These are phyloP conservation scores for Blennius ocellaris DNA, from an alignment of 2,113 vertebrate genomes.

Conservation along the genomic window DNA sequence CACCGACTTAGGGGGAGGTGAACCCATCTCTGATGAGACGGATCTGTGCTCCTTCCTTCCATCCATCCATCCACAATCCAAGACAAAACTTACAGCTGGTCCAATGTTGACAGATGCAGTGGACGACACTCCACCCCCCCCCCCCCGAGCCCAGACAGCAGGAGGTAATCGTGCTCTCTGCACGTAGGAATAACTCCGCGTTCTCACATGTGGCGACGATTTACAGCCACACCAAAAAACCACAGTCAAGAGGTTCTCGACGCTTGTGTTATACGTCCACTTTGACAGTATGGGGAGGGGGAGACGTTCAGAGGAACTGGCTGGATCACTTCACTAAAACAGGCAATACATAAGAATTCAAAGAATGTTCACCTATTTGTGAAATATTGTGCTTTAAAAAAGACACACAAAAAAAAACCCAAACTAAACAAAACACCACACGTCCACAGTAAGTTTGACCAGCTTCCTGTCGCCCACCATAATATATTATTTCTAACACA, in stretches of 20 bases:
- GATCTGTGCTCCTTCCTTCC: background rate
- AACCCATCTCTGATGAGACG: background rate
- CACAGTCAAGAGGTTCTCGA: background rate
- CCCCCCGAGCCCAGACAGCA: background rate
- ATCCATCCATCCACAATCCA: background rate
- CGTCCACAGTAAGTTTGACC: background rate
- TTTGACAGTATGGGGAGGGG: too few species aligned
- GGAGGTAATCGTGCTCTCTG: too few species aligned
- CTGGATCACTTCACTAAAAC: too few species aligned
- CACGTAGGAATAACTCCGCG: too few species aligned
- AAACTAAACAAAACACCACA: background rate
- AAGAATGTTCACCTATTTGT: too few species aligned
- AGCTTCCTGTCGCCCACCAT: background rate
- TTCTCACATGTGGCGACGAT: background rate
- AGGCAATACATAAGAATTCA: too few species aligned
- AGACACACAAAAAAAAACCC: background rate
- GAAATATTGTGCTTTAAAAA: background rate
- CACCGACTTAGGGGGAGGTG: background rate
- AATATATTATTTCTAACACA: background rate
- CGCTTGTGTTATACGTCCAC: too few species aligned
- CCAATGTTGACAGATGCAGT: slow-evolving; percentile 7
- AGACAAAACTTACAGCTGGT: background rate
- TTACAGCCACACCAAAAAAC: slow-evolving; percentile 2
- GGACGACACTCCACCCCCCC: too few species aligned
- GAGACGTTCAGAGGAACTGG: too few species aligned